Conservation (phyloP, 2,888 invertebrate species). For the Abrostola triplasia region DNA sequence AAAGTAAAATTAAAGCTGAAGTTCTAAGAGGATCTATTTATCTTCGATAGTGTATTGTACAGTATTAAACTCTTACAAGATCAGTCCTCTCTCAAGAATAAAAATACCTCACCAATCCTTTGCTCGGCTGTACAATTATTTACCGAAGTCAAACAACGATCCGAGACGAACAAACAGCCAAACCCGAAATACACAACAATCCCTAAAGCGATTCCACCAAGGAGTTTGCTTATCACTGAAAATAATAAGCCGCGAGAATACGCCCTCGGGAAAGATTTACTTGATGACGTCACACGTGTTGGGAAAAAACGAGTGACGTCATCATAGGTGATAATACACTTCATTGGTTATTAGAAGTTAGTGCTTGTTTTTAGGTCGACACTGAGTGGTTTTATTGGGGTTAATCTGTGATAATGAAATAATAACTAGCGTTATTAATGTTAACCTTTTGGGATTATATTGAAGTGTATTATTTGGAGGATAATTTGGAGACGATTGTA, state of each 20-base stretch:
- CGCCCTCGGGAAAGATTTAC: slow-evolving; percentile 21
- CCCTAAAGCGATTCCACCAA: slow-evolving; percentile 25
- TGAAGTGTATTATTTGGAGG: no score
- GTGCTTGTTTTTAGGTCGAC: no score
- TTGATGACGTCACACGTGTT: slow-evolving; percentile 42
- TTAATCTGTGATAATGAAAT: no score
- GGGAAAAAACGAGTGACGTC: slow-evolving; percentile 13
- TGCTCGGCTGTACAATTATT: slow-evolving; percentile 13
- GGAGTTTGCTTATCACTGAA: slow-evolving; percentile 42
- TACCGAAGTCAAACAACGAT: slow-evolving; percentile 21
- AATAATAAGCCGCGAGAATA: slow-evolving; percentile 40
- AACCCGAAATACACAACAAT: slow-evolving; percentile 35
- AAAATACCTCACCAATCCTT: slow-evolving; percentile 11
- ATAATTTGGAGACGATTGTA: no score
- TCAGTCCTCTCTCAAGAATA: slow-evolving; percentile 13
- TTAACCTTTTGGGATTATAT: no score
- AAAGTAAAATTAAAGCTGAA: no score
- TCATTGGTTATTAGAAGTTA: no score
- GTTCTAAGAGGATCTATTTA: no score
- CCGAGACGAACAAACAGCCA: slow-evolving; percentile 28
- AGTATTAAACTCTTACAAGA: background rate
- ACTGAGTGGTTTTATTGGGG: no score
- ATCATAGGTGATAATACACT: background rate
- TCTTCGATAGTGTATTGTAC: background rate
- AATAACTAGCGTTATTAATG: no score